These are phyloP conservation scores for Aspidiotus rigidus DNA, from an alignment of 2,888 invertebrate genomes.

Conservation along the genomic window DNA sequence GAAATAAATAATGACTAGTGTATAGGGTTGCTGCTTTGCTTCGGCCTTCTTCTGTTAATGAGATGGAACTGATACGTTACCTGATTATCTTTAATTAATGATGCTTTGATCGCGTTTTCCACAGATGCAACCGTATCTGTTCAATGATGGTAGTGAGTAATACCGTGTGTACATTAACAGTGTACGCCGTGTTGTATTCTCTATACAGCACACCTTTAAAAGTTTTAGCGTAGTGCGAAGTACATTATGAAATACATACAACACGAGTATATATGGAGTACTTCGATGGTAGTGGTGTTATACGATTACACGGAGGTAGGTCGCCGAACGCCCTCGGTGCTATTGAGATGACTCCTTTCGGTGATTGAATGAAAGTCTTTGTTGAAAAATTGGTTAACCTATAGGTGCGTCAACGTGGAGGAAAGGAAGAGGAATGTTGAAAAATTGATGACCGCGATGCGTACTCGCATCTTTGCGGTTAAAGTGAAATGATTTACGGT, in stretches of 20 bases:
- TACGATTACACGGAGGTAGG: conserved; percentile 4
- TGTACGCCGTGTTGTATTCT: background rate
- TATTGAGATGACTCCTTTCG: too few species aligned
- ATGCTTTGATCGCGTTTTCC: conserved; percentile 8
- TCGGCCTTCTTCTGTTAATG: conserved; percentile 4
- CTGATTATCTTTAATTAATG: conserved; percentile 14
- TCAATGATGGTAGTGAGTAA: background rate
- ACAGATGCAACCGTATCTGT: conserved; percentile 1
- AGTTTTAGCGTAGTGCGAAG: background rate
- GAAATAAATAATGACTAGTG: conserved; percentile 4
- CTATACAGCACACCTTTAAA: too few species aligned
- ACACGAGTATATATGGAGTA: background rate
- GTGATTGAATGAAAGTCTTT: too few species aligned
- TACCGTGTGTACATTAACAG: background rate
- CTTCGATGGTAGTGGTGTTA: background rate
- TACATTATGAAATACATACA: background rate
- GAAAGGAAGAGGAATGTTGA: too few species aligned
- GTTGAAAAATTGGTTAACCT: too few species aligned
- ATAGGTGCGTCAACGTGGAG: too few species aligned
- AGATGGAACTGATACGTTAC: conserved; percentile 11
- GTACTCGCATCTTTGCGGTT: too few species aligned
- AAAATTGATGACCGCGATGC: too few species aligned
- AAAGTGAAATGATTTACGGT: too few species aligned
- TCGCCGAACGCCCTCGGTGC: too few species aligned
- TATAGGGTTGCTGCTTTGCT: background rate